Conservation (phyloP, 2,888 invertebrate genomes). For the Microctonus brassicae region DNA sequence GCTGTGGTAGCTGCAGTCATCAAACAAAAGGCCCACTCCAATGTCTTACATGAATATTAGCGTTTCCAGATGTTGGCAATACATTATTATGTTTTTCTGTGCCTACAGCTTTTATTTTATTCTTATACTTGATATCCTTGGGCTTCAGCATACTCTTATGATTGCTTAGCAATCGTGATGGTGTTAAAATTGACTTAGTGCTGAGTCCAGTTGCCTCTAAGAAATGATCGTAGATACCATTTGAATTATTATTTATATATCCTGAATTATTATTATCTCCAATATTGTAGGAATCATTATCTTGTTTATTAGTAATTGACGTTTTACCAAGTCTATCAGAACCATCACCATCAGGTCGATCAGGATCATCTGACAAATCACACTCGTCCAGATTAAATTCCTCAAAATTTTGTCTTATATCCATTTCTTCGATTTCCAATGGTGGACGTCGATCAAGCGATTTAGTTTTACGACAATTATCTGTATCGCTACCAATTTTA, state of each 20-base stretch:
- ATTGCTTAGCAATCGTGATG: conserved; percentile 79
- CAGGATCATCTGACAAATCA: conserved; percentile 72
- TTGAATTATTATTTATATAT: conserved; percentile 68
- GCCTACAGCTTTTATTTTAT: conserved; percentile 75
- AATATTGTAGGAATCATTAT: conserved; percentile 62
- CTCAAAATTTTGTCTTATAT: conserved; percentile 83
- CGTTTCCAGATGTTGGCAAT: conserved; percentile 52
- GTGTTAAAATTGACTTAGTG: conserved; percentile 80
- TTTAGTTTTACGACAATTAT: conserved; percentile 45
- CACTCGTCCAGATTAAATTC: conserved; percentile 84
- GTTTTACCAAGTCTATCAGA: conserved; percentile 59
- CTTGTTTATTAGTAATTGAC: conserved; percentile 67
- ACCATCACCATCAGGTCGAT: conserved; percentile 63
- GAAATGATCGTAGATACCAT: conserved; percentile 78
- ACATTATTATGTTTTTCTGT: conserved; percentile 70
- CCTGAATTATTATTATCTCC: conserved; percentile 63
- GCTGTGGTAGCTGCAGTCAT: too few relatives aligned
- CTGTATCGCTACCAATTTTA: conserved; percentile 61
- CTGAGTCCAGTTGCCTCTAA: conserved; percentile 84
- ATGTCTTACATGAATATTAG: conserved; percentile 64
- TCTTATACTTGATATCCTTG: conserved; percentile 83
- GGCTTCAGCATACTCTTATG: conserved; percentile 84
- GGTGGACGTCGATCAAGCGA: conserved; percentile 51
- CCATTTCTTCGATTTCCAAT: conserved; percentile 71
- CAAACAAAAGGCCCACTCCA: conserved; percentile 71